Base-by-base conservation (phyloP, 2,888 invertebrate genomes). In the Dryococelus australis region DNA sequence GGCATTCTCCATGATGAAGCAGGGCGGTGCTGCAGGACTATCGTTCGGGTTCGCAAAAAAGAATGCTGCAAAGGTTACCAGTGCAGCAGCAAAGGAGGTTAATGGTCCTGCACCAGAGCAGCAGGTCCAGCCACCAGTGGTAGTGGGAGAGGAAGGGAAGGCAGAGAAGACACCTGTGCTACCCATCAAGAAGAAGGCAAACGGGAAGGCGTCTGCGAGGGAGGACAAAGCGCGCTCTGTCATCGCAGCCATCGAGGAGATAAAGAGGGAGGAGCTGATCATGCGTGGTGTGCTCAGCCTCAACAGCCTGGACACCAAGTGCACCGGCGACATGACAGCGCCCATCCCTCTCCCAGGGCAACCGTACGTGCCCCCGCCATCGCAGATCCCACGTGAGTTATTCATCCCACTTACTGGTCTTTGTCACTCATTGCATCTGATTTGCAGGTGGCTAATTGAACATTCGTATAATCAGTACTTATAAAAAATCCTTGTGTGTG, bases 1-100 rank as follows among this genome's bases (percentile, higher is more conserved):
- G 85, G 92, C 93, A n/a, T 93, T 92, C 89, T 92, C 92, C 28
- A 90, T 91, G 88, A 90, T 91, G 0, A 92, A 91, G 89, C 89
- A 91, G 86, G 90, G 89, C 78, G 90, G 90, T 43, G 89, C 88
- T 0, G 86, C 88, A 47, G 89, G 89, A 24, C 80, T 89, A 8
- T 88, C 89, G 6, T 89, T 89, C 85, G 89, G 88, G 35, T 88
- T 89, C 28, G 87, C 88, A 12, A 89, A 89, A 86, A 89, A 88
- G 35, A 27, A 84, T 20, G 85, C 86, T 28, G 85, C 86, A 81
- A 89, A 88, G 86, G 87, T 87, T 86, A 89, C 84, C 79, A 84
- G 87, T 79, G 86, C 65, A 20, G 24, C 51, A 28, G 65, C 51
- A 27, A 27, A n/a, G 28, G 65, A 26, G 43, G 65, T 85, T 13